Percentiles rank a stretch among this genome's conserved stretches.
Conservation (phyloP, 2,888 invertebrate species). For the Drosophila infuscata region DNA sequence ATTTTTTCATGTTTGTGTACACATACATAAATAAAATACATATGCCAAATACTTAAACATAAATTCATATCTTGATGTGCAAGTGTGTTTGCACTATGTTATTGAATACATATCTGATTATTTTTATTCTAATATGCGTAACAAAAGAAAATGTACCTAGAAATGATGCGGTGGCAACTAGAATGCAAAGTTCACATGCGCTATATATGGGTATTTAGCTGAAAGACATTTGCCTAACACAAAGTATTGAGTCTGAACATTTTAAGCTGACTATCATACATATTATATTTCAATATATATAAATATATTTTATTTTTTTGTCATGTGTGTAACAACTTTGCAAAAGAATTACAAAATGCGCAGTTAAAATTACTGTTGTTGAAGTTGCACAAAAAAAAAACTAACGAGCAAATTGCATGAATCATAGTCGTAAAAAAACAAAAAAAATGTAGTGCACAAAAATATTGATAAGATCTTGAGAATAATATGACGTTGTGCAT, state of each 20-base stretch:
- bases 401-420: constrained; percentile 14
- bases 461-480: constrained; percentile 1
- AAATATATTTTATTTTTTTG: neutral
- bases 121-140: neutral
- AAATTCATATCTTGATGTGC: neutral
- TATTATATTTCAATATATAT: neutral
- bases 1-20: neutral
- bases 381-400: neutral
- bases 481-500: neutral
- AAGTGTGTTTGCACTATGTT: neutral
- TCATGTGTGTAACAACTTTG: neutral
- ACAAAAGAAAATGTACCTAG: neutral
- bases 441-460: neutral
- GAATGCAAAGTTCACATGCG: neutral
- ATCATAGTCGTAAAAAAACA: constrained; percentile 15
- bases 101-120: neutral
- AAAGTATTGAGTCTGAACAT: neutral
- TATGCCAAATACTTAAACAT: neutral
- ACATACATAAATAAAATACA: neutral
- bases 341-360: constrained; percentile 25
- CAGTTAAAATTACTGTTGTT: constrained; percentile 10
- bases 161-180: neutral
- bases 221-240: neutral
- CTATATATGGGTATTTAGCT: neutral
- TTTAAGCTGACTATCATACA: neutral